phyloP scores from a whole-genome alignment of 2,888 invertebrate species.

The Labia minor region DNA sequence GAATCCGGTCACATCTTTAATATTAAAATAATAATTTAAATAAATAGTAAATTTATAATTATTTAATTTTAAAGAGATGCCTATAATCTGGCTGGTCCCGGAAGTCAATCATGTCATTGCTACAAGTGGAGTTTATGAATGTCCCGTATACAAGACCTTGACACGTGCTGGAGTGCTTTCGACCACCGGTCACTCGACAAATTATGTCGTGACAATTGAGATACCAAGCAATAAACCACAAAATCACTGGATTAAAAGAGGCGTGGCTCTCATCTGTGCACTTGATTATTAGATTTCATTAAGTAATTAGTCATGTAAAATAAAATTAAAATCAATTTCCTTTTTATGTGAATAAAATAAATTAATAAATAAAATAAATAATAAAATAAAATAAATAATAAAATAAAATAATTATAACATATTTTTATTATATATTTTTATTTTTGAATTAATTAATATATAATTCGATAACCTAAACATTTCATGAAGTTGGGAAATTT shows the following conservation, averaged over 20 bases:
- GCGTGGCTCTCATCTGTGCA: slow-evolving; percentile 48
- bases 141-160: slow-evolving; percentile 55
- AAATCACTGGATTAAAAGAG: slow-evolving; percentile 51
- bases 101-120: slow-evolving; percentile 48
- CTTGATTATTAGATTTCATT: slow-evolving; percentile 43
- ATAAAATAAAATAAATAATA: neutral
- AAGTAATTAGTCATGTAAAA: slow-evolving; percentile 7
- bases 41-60: no score
- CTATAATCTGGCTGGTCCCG: slow-evolving; percentile 57
- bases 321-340: neutral
- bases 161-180: slow-evolving; percentile 51
- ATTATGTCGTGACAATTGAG: slow-evolving; percentile 52
- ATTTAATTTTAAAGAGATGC: slow-evolving; percentile 48
- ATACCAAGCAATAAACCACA: slow-evolving; percentile 45
- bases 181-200: slow-evolving; percentile 59
- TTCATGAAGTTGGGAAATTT: no score
- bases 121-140: slow-evolving; percentile 41
- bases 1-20: no score
- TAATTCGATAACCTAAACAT: no score
- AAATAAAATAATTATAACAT: neutral
- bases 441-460: no score
- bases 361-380: neutral
- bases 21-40: no score
- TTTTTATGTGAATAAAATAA: neutral
- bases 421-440: no score